Evolutionary conservation across 2,113 vertebrate species (phyloP).

Genomic region (Tragelaphus strepsiceros): DNA sequence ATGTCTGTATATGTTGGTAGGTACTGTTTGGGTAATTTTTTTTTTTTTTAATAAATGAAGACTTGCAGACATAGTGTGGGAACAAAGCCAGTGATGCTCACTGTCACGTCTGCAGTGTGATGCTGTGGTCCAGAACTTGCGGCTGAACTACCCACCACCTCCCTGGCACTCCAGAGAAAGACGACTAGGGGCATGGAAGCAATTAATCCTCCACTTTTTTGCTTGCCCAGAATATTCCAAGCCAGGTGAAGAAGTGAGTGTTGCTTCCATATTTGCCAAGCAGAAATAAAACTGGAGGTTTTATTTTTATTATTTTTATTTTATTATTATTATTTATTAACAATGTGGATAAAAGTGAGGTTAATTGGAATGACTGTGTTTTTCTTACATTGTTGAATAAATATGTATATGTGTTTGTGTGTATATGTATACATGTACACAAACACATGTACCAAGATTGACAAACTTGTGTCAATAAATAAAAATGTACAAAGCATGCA

Average conservation of each 20-base stretch:
- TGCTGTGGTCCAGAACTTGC: background rate
- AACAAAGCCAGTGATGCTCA: background rate
- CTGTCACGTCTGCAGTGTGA: background rate
- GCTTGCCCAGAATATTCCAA: constrained; percentile 43
- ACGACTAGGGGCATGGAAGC: constrained; percentile 36
- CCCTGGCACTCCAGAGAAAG: background rate
- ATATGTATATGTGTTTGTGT: background rate
- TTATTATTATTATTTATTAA: background rate
- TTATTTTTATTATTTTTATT: too few species aligned
- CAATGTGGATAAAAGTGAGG: background rate
- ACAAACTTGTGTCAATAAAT: background rate
- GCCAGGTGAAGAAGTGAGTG: background rate
- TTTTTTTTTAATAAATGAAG: background rate
- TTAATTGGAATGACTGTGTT: background rate
- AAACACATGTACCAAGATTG: background rate
- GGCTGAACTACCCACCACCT: background rate
- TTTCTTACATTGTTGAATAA: background rate
- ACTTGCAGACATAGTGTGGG: background rate
- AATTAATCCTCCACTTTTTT: constrained; percentile 47
- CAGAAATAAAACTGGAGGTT: background rate
- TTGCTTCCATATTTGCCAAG: constrained; percentile 50
- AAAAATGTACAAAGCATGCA: background rate
- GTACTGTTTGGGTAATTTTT: background rate
- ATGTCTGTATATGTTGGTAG: background rate
- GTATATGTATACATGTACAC: too few species aligned